Conservation (phyloP, 2,113 vertebrate species). For the Clarias gariepinus region DNA sequence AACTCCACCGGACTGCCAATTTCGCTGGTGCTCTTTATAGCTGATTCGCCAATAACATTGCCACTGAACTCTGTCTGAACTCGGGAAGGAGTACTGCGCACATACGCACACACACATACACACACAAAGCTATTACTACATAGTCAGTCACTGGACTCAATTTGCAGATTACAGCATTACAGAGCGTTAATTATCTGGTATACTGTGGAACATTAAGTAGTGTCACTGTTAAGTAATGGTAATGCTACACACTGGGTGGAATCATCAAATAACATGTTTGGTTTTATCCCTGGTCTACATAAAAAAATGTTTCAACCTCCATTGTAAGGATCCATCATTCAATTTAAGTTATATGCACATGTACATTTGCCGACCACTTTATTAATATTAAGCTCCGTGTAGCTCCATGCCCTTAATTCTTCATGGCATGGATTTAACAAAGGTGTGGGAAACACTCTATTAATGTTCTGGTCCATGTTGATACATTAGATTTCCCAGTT, state of each 20-base stretch:
- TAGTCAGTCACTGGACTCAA: neutral
- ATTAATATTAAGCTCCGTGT: neutral
- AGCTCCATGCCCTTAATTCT: neutral
- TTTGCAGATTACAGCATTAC: neutral
- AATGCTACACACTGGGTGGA: neutral
- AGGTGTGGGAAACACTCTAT: neutral
- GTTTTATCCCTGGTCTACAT: neutral
- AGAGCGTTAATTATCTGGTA: neutral
- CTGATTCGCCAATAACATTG: constrained; percentile 81
- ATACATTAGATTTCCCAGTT: neutral
- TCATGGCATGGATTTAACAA: neutral
- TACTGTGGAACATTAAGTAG: neutral
- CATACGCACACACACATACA: neutral
- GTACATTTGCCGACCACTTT: neutral
- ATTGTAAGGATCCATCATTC: neutral
- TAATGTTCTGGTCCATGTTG: neutral
- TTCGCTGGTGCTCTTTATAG: constrained; percentile 77
- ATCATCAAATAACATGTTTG: neutral
- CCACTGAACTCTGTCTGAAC: constrained; percentile 78
- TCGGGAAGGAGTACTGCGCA: neutral
- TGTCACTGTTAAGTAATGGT: neutral
- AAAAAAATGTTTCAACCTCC: neutral
- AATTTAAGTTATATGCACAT: neutral
- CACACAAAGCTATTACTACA: neutral
- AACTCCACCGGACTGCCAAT: constrained; percentile 82